Percentiles rank a stretch among this genome's conserved stretches.
Conservation (phyloP, 2,113 vertebrate genomes). For the Isichthys henryi region DNA sequence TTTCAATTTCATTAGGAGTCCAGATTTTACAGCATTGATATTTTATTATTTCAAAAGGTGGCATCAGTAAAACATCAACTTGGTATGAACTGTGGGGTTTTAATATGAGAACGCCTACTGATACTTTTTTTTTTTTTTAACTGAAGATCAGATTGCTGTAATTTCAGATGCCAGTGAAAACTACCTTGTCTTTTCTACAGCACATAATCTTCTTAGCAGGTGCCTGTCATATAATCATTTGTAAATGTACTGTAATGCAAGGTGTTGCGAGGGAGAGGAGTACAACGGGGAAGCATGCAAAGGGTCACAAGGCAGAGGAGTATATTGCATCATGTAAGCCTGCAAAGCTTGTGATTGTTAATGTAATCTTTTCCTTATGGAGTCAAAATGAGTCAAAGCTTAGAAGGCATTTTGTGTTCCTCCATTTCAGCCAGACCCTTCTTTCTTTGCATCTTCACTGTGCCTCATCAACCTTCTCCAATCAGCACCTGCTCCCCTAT, state of each 20-base stretch:
- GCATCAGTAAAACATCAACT: neutral
- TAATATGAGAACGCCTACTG: neutral
- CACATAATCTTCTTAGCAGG: neutral
- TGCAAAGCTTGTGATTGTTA: neutral
- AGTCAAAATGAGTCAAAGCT: slow-evolving; percentile 6
- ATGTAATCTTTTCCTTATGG: neutral
- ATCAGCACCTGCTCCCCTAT: neutral
- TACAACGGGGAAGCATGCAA: neutral
- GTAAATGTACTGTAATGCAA: neutral
- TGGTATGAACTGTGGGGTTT: neutral
- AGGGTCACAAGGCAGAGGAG: neutral
- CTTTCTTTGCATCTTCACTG: neutral
- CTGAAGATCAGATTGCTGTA: neutral
- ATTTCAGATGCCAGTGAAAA: neutral
- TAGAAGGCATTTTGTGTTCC: neutral
- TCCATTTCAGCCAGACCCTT: neutral
- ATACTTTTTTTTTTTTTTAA: neutral
- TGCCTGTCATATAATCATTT: neutral
- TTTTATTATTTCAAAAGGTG: neutral
- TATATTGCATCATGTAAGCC: neutral
- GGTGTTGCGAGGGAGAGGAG: neutral
- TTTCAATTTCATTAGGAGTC: neutral
- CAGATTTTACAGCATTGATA: neutral
- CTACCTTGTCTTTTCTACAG: neutral
- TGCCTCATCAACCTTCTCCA: neutral